Conservation (phyloP, 2,888 invertebrate species). For the Portevinia maculata region DNA sequence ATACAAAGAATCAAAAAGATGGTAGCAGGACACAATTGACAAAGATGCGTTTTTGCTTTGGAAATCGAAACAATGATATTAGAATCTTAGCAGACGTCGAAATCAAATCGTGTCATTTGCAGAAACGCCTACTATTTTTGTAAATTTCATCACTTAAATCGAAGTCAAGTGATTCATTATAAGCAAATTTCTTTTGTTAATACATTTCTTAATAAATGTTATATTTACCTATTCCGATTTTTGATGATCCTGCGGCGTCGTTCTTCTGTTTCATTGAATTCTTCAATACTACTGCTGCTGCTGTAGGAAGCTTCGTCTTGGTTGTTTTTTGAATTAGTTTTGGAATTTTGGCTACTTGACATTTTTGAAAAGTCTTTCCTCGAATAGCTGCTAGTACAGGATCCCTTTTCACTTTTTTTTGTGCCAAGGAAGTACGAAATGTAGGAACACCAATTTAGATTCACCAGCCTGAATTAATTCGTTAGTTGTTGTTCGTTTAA, state of each 20-base stretch:
- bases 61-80: too few relatives aligned
- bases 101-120: too few relatives aligned
- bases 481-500: conserved; percentile 47
- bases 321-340: conserved; percentile 76
- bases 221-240: conserved; percentile 87
- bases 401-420: conserved; percentile 63
- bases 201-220: too few relatives aligned
- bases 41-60: too few relatives aligned
- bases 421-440: conserved; percentile 65
- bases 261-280: conserved; percentile 90
- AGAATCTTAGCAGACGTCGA: too few relatives aligned
- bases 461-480: conserved; percentile 69
- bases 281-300: conserved; percentile 94
- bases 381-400: conserved; percentile 12
- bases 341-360: conserved; percentile 80
- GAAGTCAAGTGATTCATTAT: conserved; percentile 4
- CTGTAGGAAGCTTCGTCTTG: conserved; percentile 79
- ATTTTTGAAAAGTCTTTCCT: conserved; percentile 76
- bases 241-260: conserved; percentile 87
- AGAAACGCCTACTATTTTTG: too few relatives aligned
- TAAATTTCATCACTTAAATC: too few relatives aligned
- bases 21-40: too few relatives aligned
- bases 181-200: not conserved
- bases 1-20: too few relatives aligned
- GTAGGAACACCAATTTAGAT: conserved; percentile 71